A percentile compares a stretch with the other conserved stretches of the same genome.
Conservation (phyloP, 2,797 vertebrate species). For the Scolopax rusticola region DNA sequence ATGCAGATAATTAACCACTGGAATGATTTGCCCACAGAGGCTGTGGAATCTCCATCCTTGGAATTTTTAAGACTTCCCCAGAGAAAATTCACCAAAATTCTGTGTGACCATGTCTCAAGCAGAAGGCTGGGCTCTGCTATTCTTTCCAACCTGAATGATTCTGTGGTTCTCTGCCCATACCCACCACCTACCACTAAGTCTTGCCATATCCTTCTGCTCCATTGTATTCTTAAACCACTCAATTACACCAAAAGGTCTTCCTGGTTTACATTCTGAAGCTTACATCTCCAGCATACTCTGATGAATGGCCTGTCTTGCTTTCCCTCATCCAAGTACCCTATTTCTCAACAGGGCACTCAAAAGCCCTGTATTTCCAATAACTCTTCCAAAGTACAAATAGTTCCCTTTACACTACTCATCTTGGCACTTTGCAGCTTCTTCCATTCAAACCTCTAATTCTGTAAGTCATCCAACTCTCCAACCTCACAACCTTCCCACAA, state of each 20-base stretch:
- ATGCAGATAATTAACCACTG: not conserved
- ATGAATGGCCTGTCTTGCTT: not conserved
- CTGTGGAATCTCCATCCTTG: not conserved
- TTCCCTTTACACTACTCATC: not conserved
- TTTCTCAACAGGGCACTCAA: not conserved
- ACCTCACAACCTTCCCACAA: not conserved
- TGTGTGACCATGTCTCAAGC: not conserved
- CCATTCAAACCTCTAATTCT: not conserved
- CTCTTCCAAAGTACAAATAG: not conserved
- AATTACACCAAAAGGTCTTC: not conserved
- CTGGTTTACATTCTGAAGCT: not conserved
- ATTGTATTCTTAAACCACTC: not conserved
- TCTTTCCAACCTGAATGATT: not conserved
- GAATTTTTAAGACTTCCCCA: not conserved
- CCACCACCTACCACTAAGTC: not conserved
- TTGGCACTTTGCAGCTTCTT: accelerated
- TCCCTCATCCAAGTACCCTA: not conserved
- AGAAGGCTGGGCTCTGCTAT: not conserved
- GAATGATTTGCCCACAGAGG: not conserved
- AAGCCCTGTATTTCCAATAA: not conserved
- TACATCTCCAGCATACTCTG: not conserved
- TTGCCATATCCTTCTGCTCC: not conserved
- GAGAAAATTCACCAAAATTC: not conserved
- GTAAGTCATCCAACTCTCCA: not conserved
- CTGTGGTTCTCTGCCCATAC: not conserved